Base-by-base conservation (phyloP, 37 sponge, comb jelly and placozoan species). In the Chondrosia reniformis region DNA sequence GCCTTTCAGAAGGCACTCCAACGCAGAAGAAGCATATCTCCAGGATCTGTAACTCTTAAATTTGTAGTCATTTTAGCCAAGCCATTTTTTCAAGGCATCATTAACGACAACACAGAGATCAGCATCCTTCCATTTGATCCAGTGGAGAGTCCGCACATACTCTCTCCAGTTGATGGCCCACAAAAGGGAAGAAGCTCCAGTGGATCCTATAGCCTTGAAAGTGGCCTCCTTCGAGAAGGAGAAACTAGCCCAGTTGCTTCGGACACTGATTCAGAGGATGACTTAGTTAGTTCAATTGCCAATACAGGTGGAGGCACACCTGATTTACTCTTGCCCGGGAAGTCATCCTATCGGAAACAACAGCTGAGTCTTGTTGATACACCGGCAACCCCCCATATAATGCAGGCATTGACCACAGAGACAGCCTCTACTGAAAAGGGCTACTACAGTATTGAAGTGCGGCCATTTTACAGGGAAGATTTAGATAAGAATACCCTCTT, bases 71-170 rank as follows among this genome's bases (percentile, higher is more conserved):
- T 85, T 31, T 78, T 76, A 27, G 22, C 76, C 0, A 15, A 41
- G 27, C 90, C 90, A 1, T 39, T 79, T 0, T 55, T 78, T 7
- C 90, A 89, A 33, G 90, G 90, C 5, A n/a, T 24, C 21, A 56
- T 89, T 21, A 85, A 79, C 25, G 36, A 30, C 19, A 57, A 82
- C 4, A 89, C 90, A 2, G 40, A 24, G 22, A 79, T 89, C 25
- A 22, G 57, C 12, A 49, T 89, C 17, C 28, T 89, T 1, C 84
- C 88, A 0, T 69, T 44, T 17, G n/a, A 21, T 9, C 2, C 44
- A 1, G n/a, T 34, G n/a, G 43, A 6, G 44, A 69, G 37, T 39
- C 76, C 78, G 38, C 15, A 4, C 2, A 4, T 0, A 0, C 27
- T 37, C 61, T 40, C 63, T 2, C 43, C 63, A 12, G 42, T 12